phyloP scores from a whole-genome alignment of 2,888 invertebrate genomes.

The Nomada flava region DNA sequence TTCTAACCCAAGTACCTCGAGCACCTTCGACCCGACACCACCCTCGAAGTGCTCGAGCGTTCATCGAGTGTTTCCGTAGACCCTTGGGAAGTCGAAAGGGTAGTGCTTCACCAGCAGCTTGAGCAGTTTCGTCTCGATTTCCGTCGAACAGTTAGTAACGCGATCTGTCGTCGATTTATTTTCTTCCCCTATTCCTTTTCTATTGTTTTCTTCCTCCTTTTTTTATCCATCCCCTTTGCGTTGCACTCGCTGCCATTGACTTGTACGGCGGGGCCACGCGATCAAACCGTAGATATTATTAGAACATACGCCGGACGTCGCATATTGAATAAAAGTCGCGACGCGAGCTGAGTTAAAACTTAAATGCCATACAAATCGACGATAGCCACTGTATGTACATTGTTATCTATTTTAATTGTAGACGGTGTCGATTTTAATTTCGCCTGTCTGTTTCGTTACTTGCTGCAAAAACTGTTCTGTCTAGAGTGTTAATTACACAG shows the following conservation, averaged over 20 bases:
- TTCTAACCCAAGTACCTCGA: slow-evolving; percentile 66
- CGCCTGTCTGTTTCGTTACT: too few relatives aligned
- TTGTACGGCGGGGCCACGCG: slow-evolving; percentile 18
- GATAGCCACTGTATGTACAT: not conserved
- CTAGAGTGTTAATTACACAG: too few relatives aligned
- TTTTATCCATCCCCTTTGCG: not conserved
- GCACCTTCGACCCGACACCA: slow-evolving; percentile 70
- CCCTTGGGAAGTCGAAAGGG: slow-evolving; percentile 60
- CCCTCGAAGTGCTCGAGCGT: slow-evolving; percentile 67
- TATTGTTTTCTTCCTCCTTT: not conserved
- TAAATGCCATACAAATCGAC: slow-evolving; percentile 20
- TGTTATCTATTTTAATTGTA: not conserved
- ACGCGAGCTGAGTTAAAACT: slow-evolving; percentile 5
- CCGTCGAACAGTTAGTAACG: slow-evolving; percentile 67
- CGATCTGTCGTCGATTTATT: slow-evolving; percentile 63
- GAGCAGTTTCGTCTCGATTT: slow-evolving; percentile 69
- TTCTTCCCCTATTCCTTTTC: slow-evolving; percentile 11
- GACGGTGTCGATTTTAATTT: too few relatives aligned
- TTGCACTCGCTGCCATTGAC: not conserved
- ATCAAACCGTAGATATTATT: slow-evolving; percentile 45
- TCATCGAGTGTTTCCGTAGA: slow-evolving; percentile 68
- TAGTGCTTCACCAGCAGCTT: slow-evolving; percentile 59
- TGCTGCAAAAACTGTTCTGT: too few relatives aligned
- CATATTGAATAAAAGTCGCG: slow-evolving; percentile 44
- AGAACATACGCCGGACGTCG: slow-evolving; percentile 43